Conservation (phyloP, 23 tunicate species). For the Aplidium turbinatum region DNA sequence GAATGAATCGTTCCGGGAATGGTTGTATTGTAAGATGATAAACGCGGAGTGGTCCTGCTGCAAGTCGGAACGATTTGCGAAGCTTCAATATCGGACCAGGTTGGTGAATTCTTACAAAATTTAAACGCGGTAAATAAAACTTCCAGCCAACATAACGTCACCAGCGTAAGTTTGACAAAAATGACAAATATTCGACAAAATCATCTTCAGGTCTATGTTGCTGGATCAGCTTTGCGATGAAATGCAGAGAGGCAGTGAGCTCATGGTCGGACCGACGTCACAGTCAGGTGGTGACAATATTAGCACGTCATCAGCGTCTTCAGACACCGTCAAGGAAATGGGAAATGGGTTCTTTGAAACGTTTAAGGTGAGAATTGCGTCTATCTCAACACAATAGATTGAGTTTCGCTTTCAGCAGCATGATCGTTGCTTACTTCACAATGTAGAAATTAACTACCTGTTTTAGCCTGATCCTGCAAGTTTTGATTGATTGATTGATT, state of each 20-base stretch:
- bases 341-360: constrained; percentile 83
- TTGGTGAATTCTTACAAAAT: constrained; percentile 6
- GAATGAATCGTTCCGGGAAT: constrained; percentile 75
- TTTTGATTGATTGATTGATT: too few relatives aligned
- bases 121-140: too few relatives aligned
- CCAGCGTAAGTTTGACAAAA: too few relatives aligned
- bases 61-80: constrained; percentile 87
- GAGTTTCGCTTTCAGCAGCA: neutral
- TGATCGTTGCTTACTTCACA: too few relatives aligned
- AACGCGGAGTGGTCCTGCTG: constrained; percentile 95
- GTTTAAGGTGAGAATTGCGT: constrained; percentile 59
- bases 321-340: constrained; percentile 67
- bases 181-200: too few relatives aligned
- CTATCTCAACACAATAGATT: neutral
- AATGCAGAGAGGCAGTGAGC: constrained; percentile 52
- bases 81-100: constrained; percentile 89
- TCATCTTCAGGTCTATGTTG: constrained; percentile 63
- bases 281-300: constrained; percentile 52
- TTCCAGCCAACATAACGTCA: too few relatives aligned
- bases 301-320: constrained; percentile 73
- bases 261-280: constrained; percentile 52
- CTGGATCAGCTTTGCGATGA: constrained; percentile 85
- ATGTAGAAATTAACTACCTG: too few relatives aligned
- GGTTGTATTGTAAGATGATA: constrained; percentile 94
- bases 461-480: too few relatives aligned